Evolutionary conservation across 2,113 vertebrate species (phyloP).

Genomic region (Merops nubicus): DNA sequence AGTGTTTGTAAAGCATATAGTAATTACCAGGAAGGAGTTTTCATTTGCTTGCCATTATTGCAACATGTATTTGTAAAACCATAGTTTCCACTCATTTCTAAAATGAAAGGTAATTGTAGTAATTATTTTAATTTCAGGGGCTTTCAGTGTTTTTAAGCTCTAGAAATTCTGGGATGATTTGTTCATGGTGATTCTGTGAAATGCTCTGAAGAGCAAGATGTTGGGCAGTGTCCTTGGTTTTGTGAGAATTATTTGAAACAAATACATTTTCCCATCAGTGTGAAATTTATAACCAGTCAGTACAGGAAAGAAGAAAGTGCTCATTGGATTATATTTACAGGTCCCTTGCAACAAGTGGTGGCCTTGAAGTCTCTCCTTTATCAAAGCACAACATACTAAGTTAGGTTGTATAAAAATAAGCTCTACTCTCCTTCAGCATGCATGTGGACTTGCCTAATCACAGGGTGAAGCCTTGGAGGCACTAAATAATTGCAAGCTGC

Average conservation of each 20-base stretch:
- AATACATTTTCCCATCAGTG: not conserved
- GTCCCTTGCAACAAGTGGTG: not conserved
- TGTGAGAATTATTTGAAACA: not conserved
- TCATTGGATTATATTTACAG: not conserved
- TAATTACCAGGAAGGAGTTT: not conserved
- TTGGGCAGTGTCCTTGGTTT: not conserved
- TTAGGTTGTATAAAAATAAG: not conserved
- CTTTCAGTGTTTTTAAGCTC: not conserved
- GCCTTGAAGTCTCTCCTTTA: not conserved
- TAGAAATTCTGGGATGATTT: not conserved
- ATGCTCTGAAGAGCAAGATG: not conserved
- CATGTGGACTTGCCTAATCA: not conserved
- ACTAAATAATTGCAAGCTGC: not conserved
- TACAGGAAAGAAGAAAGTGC: not conserved
- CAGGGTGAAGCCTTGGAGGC: not conserved
- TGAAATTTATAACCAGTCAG: not conserved
- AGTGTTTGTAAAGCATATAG: not conserved
- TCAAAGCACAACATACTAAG: not conserved
- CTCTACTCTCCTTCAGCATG: accelerated
- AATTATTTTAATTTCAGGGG: not conserved
- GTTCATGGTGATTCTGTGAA: not conserved
- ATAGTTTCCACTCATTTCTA: not conserved
- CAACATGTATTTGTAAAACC: not conserved
- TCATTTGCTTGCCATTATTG: not conserved
- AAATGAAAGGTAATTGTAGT: not conserved